These are phyloP conservation scores for Pseudomyrmex cubaensis DNA, from an alignment of 1,140 invertebrate species.

Conservation along the genomic window DNA sequence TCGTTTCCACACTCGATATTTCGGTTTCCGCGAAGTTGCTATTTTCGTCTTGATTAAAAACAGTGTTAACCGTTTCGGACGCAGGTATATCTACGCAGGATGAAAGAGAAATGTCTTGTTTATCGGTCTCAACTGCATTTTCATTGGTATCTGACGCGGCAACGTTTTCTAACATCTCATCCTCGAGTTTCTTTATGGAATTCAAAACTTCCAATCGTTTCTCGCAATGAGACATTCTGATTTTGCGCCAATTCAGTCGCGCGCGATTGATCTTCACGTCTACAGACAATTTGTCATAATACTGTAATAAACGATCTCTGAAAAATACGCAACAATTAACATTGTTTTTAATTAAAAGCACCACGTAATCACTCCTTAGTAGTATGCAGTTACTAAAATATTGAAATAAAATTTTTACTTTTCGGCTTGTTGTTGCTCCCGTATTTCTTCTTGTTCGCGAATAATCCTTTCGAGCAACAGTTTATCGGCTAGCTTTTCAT, in stretches of 20 bases:
- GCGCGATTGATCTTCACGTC: slow-evolving; percentile 86
- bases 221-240: slow-evolving; percentile 86
- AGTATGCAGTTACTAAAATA: background rate
- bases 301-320: slow-evolving; percentile 85
- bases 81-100: background rate
- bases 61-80: background rate
- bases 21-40: slow-evolving; percentile 62
- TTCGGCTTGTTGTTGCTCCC: slow-evolving; percentile 61
- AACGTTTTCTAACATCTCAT: background rate
- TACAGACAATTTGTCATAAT: slow-evolving; percentile 86
- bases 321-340: slow-evolving; percentile 15
- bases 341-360: background rate
- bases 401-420: slow-evolving; percentile 62
- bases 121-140: background rate
- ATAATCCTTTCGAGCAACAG: slow-evolving; percentile 81
- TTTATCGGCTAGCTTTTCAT: slow-evolving; percentile 83
- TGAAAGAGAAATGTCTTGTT: background rate
- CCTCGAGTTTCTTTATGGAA: slow-evolving; percentile 9
- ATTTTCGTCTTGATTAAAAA: slow-evolving; percentile 60
- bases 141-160: background rate
- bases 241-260: slow-evolving; percentile 87
- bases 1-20: background rate
- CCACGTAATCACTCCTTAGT: background rate
- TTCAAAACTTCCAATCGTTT: slow-evolving; percentile 81
- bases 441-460: slow-evolving; percentile 75